Percentiles rank a stretch among this genome's conserved stretches.
Evolutionary conservation across 2,797 vertebrate genomes (phyloP).

Genomic region (Agapornis canus): DNA sequence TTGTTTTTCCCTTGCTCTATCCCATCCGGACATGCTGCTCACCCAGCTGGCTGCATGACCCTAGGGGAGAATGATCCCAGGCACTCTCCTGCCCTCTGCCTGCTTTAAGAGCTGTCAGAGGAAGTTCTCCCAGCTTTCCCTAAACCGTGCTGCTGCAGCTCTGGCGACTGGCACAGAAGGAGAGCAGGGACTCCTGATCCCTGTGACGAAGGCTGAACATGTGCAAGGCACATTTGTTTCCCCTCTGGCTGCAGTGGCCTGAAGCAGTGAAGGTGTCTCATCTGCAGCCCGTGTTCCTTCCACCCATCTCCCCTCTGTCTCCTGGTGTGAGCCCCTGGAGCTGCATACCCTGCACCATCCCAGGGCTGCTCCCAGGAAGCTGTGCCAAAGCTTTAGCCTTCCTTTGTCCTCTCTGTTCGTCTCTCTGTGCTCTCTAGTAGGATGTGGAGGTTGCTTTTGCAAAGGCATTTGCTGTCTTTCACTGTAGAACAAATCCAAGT

Average conservation of each 20-base stretch:
- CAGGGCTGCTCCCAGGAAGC: background rate
- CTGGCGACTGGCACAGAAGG: background rate
- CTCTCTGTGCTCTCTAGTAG: background rate
- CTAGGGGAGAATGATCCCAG: background rate
- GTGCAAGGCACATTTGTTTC: background rate
- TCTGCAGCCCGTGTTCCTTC: background rate
- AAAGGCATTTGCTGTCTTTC: background rate
- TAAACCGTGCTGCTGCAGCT: background rate
- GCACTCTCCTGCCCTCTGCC: background rate
- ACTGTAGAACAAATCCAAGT: background rate
- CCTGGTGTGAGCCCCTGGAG: background rate
- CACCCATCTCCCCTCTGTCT: background rate
- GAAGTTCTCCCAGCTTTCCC: background rate
- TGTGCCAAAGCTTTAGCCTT: background rate
- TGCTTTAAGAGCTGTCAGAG: background rate
- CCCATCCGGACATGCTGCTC: background rate
- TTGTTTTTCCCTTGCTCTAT: background rate
- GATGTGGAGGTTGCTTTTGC: background rate
- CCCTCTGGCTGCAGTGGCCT: background rate
- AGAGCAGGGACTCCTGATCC: background rate
- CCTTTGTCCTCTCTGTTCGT: background rate
- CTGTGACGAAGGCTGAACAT: fast-evolving
- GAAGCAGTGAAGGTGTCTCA: background rate
- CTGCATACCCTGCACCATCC: background rate
- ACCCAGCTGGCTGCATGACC: background rate